Evolutionary conservation across 2,113 vertebrate genomes (phyloP), one percentile per base, ranked within the genome.

Genomic region (Grus americana): DNA sequence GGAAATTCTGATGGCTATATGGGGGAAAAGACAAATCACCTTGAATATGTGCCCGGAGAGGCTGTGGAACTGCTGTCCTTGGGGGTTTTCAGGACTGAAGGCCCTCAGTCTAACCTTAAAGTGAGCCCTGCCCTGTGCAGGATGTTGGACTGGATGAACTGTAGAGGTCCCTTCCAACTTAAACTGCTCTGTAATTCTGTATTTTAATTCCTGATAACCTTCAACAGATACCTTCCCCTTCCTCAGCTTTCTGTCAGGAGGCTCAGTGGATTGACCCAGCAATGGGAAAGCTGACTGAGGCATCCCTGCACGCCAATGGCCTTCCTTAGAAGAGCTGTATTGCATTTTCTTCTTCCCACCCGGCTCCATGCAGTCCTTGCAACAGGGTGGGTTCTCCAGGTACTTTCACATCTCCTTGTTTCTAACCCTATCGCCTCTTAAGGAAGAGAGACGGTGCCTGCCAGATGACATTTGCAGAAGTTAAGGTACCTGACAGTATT

Each of bases 271-370:
- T 72, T 52, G 38, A 61, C 12, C 12, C 46, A 54, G 21, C 12
- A n/a, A 17, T 4, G 15, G 36, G 38, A 44, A 80, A 58, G 55
- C 10, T 32, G 44, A 73, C 5, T 40, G 23, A 80, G 24, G 12
- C 30, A 29, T 6, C 44, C 7, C 44, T 46, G 16, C 10, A 36
- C 0, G 3, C 10, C 26, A 75, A 10, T 1, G 2, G 5, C 26
- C 21, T 80, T 38, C 32, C 19, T 80, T 27, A 30, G 23, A 78
- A 27, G 11, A 47, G 18, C 6, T 30, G 1, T 38, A n/a, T 18
- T 11, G 9, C 26, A 38, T 47, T 17, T 90, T 42, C 32, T 27
- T n/a, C 52, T 71, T 62, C 79, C 11, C 38, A 24, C 20, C 32
- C 42, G 17, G 17, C n/a, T 76, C 46, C 52, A 27, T 13, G 29